Evolutionary conservation across 1,140 invertebrate species (phyloP), one percentile per base, ranked within the genome.

Genomic region (Trachelipus rathkii): DNA sequence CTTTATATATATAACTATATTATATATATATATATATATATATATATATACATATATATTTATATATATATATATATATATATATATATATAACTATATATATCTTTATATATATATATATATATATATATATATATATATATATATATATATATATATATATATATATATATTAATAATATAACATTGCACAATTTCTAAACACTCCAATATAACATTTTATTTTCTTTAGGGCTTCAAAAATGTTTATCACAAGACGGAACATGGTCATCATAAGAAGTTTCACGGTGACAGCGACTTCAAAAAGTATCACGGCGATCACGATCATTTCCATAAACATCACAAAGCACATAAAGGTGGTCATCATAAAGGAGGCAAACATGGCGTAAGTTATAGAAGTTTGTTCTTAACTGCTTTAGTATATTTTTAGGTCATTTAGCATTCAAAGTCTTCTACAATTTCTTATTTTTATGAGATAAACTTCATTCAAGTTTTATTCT

Each of bases 221-320:
- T 44, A 72, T 21, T 46, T 44, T 10, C 72, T 72, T n/a, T 74
- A 83, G 75, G 82, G 82, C 67, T 83, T 76, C 81, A 83, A 83
- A 72, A 83, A 83, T 67, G 79, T 82, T 8, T 83, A 83, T 75
- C 82, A 83, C 77, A 83, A 83, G 73, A 82, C 82, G 60, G 82
- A 83, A 72, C 82, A 81, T 60, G 82, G 79, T 15, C 78, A 82
- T 23, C 67, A 82, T 21, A 77, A 82, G 44, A 82, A 81, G 68
- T 83, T 77, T 72, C 80, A 83, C 69, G 82, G 83, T 46, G 77
- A 82, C 69, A 71, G 73, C 21, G 76, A 79, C 46, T 74, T 73
- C 43, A 81, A 77, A 23, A 82, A 79, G 19, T 75, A 82, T 50
- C 77, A 81, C 74, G 66, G 82, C 68, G 69, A 81, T 11, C 76